Evolutionary conservation across 2,888 invertebrate genomes (phyloP), one percentile per base, ranked within the genome.

Genomic region (Himalopsyche kuldschensis): DNA sequence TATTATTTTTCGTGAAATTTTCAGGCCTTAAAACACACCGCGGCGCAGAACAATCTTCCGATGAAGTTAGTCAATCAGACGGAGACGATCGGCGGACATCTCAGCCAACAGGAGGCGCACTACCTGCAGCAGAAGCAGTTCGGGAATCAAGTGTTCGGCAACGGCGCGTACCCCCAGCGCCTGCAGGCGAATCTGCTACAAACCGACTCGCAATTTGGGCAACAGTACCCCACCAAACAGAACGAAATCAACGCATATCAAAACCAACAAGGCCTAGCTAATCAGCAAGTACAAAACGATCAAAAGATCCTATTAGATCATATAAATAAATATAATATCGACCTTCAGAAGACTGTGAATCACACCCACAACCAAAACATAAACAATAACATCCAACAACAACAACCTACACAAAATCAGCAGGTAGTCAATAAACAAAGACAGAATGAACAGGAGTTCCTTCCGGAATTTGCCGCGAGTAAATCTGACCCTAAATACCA

Each of bases 401-500:
- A 88, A 89, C 87, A 87, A 41, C 88, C 86, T n/a, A 86, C 81
- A 87, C 82, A 85, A 85, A 87, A 87, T 87, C 86, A 84, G 87
- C 81, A 78, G 63, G 77, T 75, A 20, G 69, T 55, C 20, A 84
- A 75, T 78, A 92, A 91, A 88, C 87, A 90, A 75, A 92, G 91
- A 89, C 90, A 91, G 87, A 92, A 90, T 87, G 92, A 91, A 87
- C 92, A 91, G 87, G 93, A 94, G 87, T 92, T 91, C 87, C 90
- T 93, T 27, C 93, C 94, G 82, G 94, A 95, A 88, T 96, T 96
- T 88, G 94, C 94, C 84, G 94, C 96, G 32, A 96, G 95, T 88
- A 97, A 97, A 89, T 95, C 95, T 82, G 97, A 97, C 90, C 97
- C 95, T 69, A 98, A 97, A 90, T 97, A 96, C 91, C 97, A 97